Evolutionary conservation across 2,113 vertebrate genomes (phyloP), one percentile per base, ranked within the genome.

Genomic region (Acinonyx jubatus): DNA sequence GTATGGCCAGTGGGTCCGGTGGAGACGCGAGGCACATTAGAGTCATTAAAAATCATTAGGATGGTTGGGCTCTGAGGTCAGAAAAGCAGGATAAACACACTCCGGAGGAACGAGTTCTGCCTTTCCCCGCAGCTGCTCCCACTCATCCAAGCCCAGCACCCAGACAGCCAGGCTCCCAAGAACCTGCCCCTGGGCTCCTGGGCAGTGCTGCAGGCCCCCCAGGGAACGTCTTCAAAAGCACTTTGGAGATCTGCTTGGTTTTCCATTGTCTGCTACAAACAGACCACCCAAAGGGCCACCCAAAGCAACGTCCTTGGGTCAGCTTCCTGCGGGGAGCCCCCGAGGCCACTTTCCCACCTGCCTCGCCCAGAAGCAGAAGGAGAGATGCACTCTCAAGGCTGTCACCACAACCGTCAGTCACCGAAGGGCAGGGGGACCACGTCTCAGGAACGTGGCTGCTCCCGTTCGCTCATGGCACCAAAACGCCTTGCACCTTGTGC

Each of bases 191-290:
- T 1, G 41, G 41, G 41, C 21, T 3, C 15, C 1, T 25, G 45
- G 10, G 4, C 12, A 0, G 38, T 5, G 11, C 61, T 1, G 25
- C 57, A 0, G 0, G 0, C 0, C 1, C 2, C 3, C 79, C 19
- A 5, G 38, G 27, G 4, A 25, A 36, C 12, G 0, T 16, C 76
- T 63, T 48, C 3, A 15, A 71, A 55, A 85, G 52, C 25, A 4
- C 0, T 0, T 23, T 3, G 4, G 76, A n/a, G 68, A 23, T 7
- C 3, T 15, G 13, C 18, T n/a, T 29, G 0, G 0, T 29, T 36
- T 11, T 38, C 11, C 5, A 9, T 12, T 48, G 13, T 14, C 55
- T 90, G 78, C 63, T 18, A 1, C 68, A 71, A 27, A 15, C 33
- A 8, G 36, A 68, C 41, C 74, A 78, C 74, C 74, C 25, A 23